Conservation (phyloP, 1,140 invertebrate genomes). For the Drosophila pachea region DNA sequence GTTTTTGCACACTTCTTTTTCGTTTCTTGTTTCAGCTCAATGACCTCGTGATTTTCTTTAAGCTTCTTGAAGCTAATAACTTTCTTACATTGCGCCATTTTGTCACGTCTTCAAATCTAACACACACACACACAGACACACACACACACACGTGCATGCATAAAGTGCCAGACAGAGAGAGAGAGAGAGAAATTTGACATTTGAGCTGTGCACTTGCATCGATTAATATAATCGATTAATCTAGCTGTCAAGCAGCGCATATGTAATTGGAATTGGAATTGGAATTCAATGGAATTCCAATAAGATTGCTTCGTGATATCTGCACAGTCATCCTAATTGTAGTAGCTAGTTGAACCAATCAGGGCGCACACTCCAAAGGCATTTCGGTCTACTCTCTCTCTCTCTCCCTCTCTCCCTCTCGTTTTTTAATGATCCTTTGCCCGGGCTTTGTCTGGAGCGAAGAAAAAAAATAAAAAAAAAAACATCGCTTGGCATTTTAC, state of each 20-base stretch:
- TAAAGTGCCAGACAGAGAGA: too few relatives aligned
- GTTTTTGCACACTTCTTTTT: slow-evolving; percentile 3
- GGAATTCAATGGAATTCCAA: slow-evolving; percentile 13
- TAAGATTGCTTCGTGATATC: slow-evolving; percentile 12
- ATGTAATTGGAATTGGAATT: slow-evolving; percentile 15
- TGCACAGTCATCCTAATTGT: slow-evolving; percentile 8
- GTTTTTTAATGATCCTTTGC: slow-evolving; percentile 37
- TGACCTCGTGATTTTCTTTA: slow-evolving; percentile 26
- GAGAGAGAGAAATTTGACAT: neutral
- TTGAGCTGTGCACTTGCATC: slow-evolving; percentile 11
- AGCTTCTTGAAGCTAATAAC: slow-evolving; percentile 11
- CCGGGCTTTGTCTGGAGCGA: slow-evolving; percentile 20
- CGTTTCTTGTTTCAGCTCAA: slow-evolving; percentile 14
- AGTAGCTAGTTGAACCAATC: slow-evolving; percentile 16
- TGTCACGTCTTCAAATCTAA: slow-evolving; percentile 14
- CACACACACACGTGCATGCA: neutral
- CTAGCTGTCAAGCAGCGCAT: slow-evolving; percentile 6
- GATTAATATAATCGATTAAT: slow-evolving; percentile 23
- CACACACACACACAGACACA: neutral
- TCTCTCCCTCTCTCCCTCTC: too few relatives aligned
- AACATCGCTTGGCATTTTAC: slow-evolving; percentile 33
- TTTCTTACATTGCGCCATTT: slow-evolving; percentile 25
- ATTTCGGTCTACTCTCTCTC: neutral
- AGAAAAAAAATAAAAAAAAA: neutral
- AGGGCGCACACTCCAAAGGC: slow-evolving; percentile 15